Base-by-base conservation (phyloP, 2,797 vertebrate species). In the Neostethus bicornis region DNA sequence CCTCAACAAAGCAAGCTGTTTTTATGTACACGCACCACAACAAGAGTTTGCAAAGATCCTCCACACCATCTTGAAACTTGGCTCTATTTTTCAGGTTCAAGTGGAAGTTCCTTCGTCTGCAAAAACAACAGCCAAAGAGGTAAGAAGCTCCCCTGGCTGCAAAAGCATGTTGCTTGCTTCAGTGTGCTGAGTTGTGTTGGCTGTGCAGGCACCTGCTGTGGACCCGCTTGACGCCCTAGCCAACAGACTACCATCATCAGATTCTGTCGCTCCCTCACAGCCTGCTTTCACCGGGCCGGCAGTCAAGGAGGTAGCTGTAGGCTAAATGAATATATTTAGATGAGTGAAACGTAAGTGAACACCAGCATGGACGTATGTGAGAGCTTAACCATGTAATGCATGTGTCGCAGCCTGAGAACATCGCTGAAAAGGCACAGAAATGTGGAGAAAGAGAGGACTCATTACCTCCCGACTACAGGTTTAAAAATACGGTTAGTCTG, bases 361-460 rank as follows among this genome's bases (percentile, higher is more conserved):
- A 25, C 20, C 51, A 55, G 75, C 77, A 74, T 75, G 81, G 28
- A 53, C 51, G 19, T 58, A 43, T 68, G 52, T 41, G 17, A 41
- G 31, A n/a, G 31, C 59, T 39, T 86, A 70, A 84, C 50, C 0
- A 41, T 67, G 49, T 70, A 67, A 54, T 66, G 87, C 84, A 84
- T 80, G 80, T 85, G 29, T 73, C 75, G 6, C 81, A 93, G 90
- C 75, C 42, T 76, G 67, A 1, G 4, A 0, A 82, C 53, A 81
- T 24, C 1, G 42, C 80, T 19, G 83, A 92, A 44, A 83, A 86
- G 14, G 89, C 41, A 53, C 76, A 87, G 2, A 90, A 88, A 28
- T 92, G 92, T 70, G 96, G 96, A 61, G 95, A 92, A 29, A 88
- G 84, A 81, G 94, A 96, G 0, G 90, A 91, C 73, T 93, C 95